Conservation (phyloP, 2,888 invertebrate species). For the Thymelicus sylvestris region DNA sequence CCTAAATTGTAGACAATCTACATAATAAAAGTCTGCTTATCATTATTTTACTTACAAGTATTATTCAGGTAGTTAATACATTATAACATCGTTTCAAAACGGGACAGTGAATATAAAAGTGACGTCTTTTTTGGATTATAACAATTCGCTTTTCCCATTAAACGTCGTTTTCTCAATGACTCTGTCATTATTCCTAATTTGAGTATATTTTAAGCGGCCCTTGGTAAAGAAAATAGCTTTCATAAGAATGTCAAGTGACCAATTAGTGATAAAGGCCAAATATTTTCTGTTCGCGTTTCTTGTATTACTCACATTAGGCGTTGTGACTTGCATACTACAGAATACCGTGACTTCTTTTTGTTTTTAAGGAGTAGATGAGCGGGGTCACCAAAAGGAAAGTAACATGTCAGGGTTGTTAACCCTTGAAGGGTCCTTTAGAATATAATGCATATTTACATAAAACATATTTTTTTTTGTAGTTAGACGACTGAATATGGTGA, state of each 20-base stretch:
- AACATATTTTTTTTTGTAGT: too few species aligned
- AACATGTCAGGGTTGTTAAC: too few species aligned
- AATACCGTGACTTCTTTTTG: background rate
- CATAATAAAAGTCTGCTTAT: too few species aligned
- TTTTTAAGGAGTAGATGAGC: background rate
- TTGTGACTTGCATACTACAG: background rate
- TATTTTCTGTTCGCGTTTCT: constrained; percentile 25
- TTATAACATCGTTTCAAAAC: background rate
- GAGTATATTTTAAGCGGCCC: constrained; percentile 18
- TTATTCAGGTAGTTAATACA: too few species aligned
- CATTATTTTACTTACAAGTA: too few species aligned
- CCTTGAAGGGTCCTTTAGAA: too few species aligned
- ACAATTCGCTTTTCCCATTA: constrained; percentile 8
- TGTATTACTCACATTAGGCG: constrained; percentile 14
- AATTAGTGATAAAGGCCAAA: constrained; percentile 25
- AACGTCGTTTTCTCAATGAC: constrained; percentile 12
- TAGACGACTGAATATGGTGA: too few species aligned
- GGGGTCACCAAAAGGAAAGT: background rate
- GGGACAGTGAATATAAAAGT: background rate
- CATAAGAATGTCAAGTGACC: constrained; percentile 25
- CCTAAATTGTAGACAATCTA: too few species aligned
- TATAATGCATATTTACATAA: too few species aligned
- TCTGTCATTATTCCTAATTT: constrained; percentile 16
- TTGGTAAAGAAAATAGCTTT: constrained; percentile 17
- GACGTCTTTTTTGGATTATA: constrained; percentile 3